A percentile compares a stretch with the other conserved stretches of the same genome.
phyloP scores from a whole-genome alignment of 1,140 invertebrate genomes.

The Halictus rubicundus region DNA sequence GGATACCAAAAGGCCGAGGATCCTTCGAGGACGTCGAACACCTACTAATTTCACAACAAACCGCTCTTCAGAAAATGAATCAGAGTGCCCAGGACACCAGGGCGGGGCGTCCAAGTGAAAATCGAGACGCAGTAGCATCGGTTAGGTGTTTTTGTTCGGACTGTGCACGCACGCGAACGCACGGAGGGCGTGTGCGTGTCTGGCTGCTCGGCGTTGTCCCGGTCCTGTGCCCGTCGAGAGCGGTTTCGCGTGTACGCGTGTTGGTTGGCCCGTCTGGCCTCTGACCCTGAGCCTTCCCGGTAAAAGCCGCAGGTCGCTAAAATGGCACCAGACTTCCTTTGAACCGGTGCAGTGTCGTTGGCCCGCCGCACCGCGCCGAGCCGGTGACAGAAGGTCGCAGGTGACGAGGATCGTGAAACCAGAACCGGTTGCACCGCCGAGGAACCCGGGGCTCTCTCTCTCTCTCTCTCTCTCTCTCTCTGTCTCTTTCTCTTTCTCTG shows the following conservation, averaged over 20 bases:
- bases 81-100: background rate
- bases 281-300: constrained; percentile 67
- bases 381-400: constrained; percentile 68
- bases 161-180: constrained; percentile 13
- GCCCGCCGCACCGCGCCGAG: constrained; percentile 32
- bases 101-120: constrained; percentile 11
- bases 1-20: no score
- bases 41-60: no score
- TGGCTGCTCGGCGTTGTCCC: constrained; percentile 7
- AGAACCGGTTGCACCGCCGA: constrained; percentile 61
- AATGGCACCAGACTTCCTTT: constrained; percentile 70
- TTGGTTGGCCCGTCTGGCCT: constrained; percentile 66
- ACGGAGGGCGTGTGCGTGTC: constrained; percentile 13
- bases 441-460: constrained; percentile 49
- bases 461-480: background rate
- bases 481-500: background rate
- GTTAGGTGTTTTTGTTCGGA: constrained; percentile 24
- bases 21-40: no score
- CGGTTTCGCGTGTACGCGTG: constrained; percentile 47
- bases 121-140: constrained; percentile 39
- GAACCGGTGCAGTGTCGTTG: constrained; percentile 68
- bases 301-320: constrained; percentile 67
- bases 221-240: background rate
- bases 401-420: constrained; percentile 66
- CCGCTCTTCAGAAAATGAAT: no score